These are phyloP conservation scores for Zoanthus solanderi DNA, from an alignment of 92 coral and sea anemone genomes.

Conservation along the genomic window DNA sequence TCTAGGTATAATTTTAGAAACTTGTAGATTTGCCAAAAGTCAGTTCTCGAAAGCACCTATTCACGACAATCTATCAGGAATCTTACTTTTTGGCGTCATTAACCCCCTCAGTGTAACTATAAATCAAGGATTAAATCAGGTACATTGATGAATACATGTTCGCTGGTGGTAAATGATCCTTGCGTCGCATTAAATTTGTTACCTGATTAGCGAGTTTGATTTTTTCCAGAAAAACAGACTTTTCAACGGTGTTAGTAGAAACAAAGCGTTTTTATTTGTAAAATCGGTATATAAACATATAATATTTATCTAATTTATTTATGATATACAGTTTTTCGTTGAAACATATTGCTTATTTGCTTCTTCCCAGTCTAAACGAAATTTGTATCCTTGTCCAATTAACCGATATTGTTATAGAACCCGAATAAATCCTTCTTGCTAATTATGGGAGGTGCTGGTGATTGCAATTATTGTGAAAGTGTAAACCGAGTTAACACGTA, in stretches of 20 bases:
- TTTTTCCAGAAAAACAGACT: not conserved
- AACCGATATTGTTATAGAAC: not conserved
- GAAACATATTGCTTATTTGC: no score
- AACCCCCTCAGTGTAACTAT: not conserved
- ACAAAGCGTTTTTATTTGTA: not conserved
- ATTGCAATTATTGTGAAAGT: not conserved
- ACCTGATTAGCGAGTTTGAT: not conserved
- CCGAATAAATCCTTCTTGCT: not conserved
- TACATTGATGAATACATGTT: not conserved
- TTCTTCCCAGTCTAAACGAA: not conserved
- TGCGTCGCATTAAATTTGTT: not conserved
- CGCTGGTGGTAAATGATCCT: not conserved
- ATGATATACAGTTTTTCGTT: not conserved
- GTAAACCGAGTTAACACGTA: slow-evolving; percentile 5
- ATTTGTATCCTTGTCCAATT: not conserved
- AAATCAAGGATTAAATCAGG: not conserved
- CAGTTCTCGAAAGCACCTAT: not conserved
- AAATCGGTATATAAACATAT: not conserved
- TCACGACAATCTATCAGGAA: not conserved
- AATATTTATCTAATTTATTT: not conserved
- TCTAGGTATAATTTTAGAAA: no score
- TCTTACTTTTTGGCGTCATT: not conserved
- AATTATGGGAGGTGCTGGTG: not conserved
- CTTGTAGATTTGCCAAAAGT: no score
- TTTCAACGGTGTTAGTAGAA: not conserved